Evolutionary conservation across 1,140 invertebrate species (phyloP), one percentile per base, ranked within the genome.

Genomic region (Drosophila willistoni): DNA sequence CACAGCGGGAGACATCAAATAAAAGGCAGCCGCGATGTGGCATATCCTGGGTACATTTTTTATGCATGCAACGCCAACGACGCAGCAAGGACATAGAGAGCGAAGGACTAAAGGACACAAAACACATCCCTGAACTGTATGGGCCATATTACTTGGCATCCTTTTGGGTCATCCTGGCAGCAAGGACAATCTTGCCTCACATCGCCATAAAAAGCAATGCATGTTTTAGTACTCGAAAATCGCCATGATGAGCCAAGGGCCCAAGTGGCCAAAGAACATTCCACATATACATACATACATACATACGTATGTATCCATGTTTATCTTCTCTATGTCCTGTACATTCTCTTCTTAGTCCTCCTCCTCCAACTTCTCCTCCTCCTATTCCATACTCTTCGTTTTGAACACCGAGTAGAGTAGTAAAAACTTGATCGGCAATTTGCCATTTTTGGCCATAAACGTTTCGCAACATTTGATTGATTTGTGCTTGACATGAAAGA

Each of bases 401-500:
- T 61, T 34, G 25, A 2, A 47, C 44, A 7, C 17, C 17, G 54
- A 68, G 73, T 55, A 14, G 59, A 68, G 73, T 60, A 67, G 42
- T 76, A 77, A 77, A 77, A 77, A 71, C 73, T 71, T 66, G 67
- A 77, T 47, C 47, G 74, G 79, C 83, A 87, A 89, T 87, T 87
- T 87, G 77, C 84, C 76, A 79, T 82, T 83, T 69, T 86, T 59
- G 73, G 79, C 42, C 79, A 89, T 87, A 85, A 85, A 79, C 79
- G 79, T 42, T 33, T 56, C 73, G 64, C 70, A 42, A 76, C 68
- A 79, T 83, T 87, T 87, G 83, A 87, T 87, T 87, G 83, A 87
- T 87, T 86, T 87, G 82, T 71, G 76, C 51, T 59, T 47, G 55
- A 54, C 71, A 17, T 9, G 34, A 12, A 47, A 67, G 34, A 39